phyloP scores from a whole-genome alignment of 2,797 vertebrate species.

The Peromyscus melanophrys region DNA sequence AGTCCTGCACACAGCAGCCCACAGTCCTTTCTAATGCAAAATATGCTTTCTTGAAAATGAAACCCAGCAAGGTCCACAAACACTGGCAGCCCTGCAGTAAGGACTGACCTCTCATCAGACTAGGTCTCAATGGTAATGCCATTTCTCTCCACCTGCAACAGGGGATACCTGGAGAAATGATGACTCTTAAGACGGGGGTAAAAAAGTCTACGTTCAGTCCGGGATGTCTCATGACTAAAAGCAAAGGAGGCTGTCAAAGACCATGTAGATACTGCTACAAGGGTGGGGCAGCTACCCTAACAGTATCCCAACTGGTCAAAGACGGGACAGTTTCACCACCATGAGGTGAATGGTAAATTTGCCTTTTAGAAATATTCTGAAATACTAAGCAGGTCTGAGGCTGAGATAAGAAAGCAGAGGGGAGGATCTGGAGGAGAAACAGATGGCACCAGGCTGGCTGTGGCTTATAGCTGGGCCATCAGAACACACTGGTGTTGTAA shows the following conservation, averaged over 20 bases:
- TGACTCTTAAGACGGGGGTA: not conserved
- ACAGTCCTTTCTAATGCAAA: not conserved
- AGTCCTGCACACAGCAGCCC: not conserved
- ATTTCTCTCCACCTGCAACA: not conserved
- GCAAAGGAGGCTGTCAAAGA: not conserved
- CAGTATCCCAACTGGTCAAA: not conserved
- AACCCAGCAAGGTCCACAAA: not conserved
- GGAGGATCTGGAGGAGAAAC: too few species aligned
- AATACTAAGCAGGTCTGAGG: not conserved
- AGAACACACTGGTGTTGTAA: not conserved
- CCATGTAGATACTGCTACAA: rapidly evolving
- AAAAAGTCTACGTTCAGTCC: not conserved
- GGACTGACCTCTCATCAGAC: not conserved
- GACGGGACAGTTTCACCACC: not conserved
- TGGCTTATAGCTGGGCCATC: not conserved
- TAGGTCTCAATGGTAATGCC: not conserved
- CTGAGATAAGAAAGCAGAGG: not conserved
- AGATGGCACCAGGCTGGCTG: not conserved
- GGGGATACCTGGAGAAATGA: not conserved
- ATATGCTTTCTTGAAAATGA: not conserved
- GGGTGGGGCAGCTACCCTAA: not conserved
- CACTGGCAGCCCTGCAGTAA: not conserved
- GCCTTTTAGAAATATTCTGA: not conserved
- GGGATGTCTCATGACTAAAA: not conserved
- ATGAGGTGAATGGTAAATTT: not conserved